Conservation (phyloP, 1,140 invertebrate species). For the Papilio helenus region DNA sequence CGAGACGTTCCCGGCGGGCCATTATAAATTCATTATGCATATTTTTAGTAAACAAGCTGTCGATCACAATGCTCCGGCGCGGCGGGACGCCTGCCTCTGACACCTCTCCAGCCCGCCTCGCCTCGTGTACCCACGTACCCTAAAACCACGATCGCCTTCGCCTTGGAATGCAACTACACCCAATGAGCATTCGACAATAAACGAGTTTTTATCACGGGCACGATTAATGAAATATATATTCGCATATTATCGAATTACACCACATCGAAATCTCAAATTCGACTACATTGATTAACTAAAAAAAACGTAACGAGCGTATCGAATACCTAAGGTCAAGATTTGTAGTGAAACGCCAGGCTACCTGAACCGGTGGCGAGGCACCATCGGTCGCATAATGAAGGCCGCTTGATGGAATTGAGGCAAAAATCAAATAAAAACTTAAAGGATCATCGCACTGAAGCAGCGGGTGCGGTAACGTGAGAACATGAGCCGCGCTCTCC, state of each 20-base stretch:
- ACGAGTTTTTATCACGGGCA: conserved; percentile 57
- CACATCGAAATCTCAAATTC: conserved; percentile 63
- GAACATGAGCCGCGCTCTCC: conserved; percentile 42
- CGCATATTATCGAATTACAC: conserved; percentile 59
- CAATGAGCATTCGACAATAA: conserved; percentile 53
- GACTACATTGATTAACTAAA: conserved; percentile 67
- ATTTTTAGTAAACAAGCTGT: conserved; percentile 83
- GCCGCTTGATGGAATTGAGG: conserved; percentile 70
- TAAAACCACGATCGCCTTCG: conserved; percentile 60
- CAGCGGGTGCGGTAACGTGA: conserved; percentile 63
- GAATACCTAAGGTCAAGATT: conserved; percentile 78
- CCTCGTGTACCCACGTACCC: conserved; percentile 53
- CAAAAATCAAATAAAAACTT: conserved; percentile 76
- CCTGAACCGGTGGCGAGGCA: conserved; percentile 75
- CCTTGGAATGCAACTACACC: conserved; percentile 51
- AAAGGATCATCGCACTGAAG: conserved; percentile 74
- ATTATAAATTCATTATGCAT: conserved; percentile 84
- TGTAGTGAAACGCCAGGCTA: conserved; percentile 71
- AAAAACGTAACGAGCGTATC: conserved; percentile 73
- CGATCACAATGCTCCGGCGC: conserved; percentile 77
- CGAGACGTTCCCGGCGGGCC: conserved; percentile 62
- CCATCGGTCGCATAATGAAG: conserved; percentile 77
- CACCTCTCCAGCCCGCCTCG: conserved; percentile 58
- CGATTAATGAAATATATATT: conserved; percentile 58
- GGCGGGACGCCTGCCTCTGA: conserved; percentile 73